Conservation (phyloP, 2,113 vertebrate species). For the Amblyopsis rosae region DNA sequence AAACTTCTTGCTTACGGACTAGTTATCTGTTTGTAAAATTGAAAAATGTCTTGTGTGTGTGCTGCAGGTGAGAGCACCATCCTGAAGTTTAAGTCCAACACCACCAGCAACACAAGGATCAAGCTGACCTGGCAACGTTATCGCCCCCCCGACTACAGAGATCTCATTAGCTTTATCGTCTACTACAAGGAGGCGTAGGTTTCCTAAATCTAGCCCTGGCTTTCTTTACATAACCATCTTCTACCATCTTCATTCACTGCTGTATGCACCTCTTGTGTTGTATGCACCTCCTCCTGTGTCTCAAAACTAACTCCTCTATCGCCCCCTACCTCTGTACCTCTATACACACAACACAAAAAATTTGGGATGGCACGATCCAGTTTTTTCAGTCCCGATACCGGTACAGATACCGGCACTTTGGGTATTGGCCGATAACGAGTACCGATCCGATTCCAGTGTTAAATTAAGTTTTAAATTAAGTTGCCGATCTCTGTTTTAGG, state of each 20-base stretch:
- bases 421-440: too few species aligned
- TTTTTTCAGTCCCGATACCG: too few species aligned
- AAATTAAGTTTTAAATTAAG: too few species aligned
- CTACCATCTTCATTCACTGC: not conserved
- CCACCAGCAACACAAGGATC: slow-evolving; percentile 87
- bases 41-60: not conserved
- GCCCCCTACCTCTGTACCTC: not conserved
- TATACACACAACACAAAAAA: not conserved
- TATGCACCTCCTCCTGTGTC: too few species aligned
- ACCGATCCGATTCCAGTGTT: too few species aligned
- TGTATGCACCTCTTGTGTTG: not conserved
- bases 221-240: too few species aligned
- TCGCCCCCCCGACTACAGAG: slow-evolving; percentile 89
- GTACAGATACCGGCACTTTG: too few species aligned
- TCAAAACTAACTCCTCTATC: not conserved
- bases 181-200: slow-evolving; percentile 99
- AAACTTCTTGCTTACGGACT: too few species aligned
- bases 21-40: not conserved
- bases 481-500: too few species aligned
- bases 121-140: slow-evolving; percentile 91
- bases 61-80: slow-evolving; percentile 85
- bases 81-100: slow-evolving; percentile 88
- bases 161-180: slow-evolving; percentile 96
- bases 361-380: too few species aligned
- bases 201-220: not conserved